Conservation (phyloP, 64 coral and sea anemone genomes). For the Actinia tenebrosa region DNA sequence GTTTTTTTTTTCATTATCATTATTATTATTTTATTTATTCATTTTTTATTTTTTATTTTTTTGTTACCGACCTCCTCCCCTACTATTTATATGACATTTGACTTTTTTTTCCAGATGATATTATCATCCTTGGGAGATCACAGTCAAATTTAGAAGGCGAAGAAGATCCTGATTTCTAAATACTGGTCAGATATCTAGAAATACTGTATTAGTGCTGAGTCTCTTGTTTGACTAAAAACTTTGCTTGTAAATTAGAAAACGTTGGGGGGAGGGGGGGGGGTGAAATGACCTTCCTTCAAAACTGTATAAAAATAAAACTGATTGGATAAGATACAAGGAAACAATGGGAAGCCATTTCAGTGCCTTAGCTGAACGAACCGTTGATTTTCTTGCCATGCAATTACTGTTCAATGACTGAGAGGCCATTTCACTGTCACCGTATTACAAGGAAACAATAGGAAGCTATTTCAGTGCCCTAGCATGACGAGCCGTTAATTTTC, state of each 20-base stretch:
- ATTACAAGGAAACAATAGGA: neutral
- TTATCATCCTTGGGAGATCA: neutral
- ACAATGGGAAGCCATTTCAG: neutral
- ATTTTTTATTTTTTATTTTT: neutral
- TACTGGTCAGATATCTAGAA: neutral
- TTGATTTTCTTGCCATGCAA: neutral
- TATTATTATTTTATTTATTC: no score
- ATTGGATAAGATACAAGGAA: neutral
- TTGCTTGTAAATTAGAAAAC: neutral
- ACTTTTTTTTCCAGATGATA: neutral
- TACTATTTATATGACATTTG: no score
- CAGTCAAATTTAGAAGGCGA: constrained; percentile 2
- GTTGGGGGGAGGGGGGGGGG: no score
- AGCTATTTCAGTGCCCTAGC: neutral
- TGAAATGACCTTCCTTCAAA: neutral
- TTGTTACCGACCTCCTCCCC: no score
- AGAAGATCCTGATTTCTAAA: neutral
- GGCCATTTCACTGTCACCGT: neutral
- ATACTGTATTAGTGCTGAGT: no score
- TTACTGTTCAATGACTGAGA: neutral
- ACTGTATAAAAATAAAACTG: neutral
- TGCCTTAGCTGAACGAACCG: neutral
- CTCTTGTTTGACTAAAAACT: neutral
- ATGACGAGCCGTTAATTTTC: neutral
- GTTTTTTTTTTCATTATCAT: no score